Conservation (phyloP, 2,888 invertebrate species). For the Lydus trimaculatus region DNA sequence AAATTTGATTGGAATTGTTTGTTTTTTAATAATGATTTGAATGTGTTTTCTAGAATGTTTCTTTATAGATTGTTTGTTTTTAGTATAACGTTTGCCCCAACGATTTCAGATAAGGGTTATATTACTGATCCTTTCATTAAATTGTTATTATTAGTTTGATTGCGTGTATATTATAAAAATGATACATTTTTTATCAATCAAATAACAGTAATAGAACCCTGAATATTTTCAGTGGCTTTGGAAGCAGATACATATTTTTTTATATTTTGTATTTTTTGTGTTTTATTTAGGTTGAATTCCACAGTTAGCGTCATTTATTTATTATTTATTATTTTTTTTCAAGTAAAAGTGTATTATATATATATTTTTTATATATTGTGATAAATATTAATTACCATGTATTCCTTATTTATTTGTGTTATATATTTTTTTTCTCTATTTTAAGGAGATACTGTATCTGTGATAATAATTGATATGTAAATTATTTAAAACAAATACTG, state of each 20-base stretch:
- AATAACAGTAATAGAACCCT: slow-evolving; percentile 45
- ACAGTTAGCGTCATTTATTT: slow-evolving; percentile 34
- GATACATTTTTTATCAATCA: neutral
- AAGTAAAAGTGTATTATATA: slow-evolving; percentile 27
- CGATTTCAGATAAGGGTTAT: slow-evolving; percentile 50
- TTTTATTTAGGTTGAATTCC: slow-evolving; percentile 55
- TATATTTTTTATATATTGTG: slow-evolving; percentile 24
- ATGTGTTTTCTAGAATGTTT: slow-evolving; percentile 16
- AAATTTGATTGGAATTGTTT: slow-evolving; percentile 14
- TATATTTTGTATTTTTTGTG: slow-evolving; percentile 54
- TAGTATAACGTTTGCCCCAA: slow-evolving; percentile 57
- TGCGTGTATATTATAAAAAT: slow-evolving; percentile 25
- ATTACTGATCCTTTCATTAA: slow-evolving; percentile 36
- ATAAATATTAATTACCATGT: slow-evolving; percentile 34
- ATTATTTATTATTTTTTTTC: too few species aligned
- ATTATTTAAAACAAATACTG: slow-evolving; percentile 43
- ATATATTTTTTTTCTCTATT: slow-evolving; percentile 26
- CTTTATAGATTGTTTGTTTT: slow-evolving; percentile 43
- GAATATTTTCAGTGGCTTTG: slow-evolving; percentile 49
- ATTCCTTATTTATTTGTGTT: slow-evolving; percentile 18
- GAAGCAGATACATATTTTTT: slow-evolving; percentile 48
- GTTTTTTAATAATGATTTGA: slow-evolving; percentile 23
- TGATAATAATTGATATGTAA: slow-evolving; percentile 48
- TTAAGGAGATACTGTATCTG: slow-evolving; percentile 28
- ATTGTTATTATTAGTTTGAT: slow-evolving; percentile 19